Base-by-base conservation (phyloP, 2,888 invertebrate species). In the Meteorus cinctellus region DNA sequence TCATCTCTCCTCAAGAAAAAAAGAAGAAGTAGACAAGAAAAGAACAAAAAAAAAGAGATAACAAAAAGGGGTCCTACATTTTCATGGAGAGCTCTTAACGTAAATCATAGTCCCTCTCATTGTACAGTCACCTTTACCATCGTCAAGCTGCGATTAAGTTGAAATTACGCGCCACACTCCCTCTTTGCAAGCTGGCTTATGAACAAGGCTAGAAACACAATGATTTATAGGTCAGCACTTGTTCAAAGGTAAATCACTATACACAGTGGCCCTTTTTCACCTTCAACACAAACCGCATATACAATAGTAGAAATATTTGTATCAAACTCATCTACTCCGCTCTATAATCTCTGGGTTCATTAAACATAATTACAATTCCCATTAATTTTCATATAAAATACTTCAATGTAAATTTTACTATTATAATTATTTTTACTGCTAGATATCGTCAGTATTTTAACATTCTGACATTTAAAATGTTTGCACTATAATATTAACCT, bases 141-240 rank as follows among this genome's bases (percentile, higher is more conserved):
- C 55, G 55, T 55, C 55, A 55, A 55, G 55, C 55, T 55, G 55
- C 55, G 55, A 55, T 55, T 55, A 55, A 55, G 55, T 55, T 55
- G 24, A 55, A 55, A 55, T 55, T 55, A 55, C 55, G 19, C 55
- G 55, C 19, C 55, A 19, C 19, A 55, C 55, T 55, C 55, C 55
- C 55, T 19, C 55, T 19, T 6, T 19, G 24, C 55, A 55, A 34
- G 55, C 19, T 24, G 55, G 55, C 55, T 55, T 55, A 55, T 55
- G 19, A 55, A 55, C 55, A 19, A 55, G 55, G 55, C 55, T 8
- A 55, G 55, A 19, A 55, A 55, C 55, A 55, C 55, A 55, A 55
- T 55, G 55, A 55, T 55, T 55, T 55, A 55, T 55, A 55, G 55
- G 55, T 55, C 55, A 55, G 19, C 55, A 55, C 55, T 55, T 55